Base-by-base conservation (phyloP, 2,888 invertebrate genomes). In the Amblyjoppa proteus region DNA sequence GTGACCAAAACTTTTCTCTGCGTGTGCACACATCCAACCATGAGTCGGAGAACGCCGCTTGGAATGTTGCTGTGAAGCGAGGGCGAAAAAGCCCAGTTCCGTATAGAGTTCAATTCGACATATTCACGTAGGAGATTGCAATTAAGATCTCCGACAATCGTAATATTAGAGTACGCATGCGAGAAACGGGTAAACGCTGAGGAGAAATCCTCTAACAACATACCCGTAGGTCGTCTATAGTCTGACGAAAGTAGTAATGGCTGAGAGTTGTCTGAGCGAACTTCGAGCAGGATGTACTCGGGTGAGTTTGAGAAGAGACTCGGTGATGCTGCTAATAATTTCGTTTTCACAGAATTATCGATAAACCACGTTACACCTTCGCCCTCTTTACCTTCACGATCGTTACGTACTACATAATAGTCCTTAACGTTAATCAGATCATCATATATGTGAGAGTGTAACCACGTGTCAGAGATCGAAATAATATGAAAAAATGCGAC, bases 351-450 rank as follows among this genome's bases (percentile, higher is more conserved):
- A 20, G 84, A 81, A 6, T 70, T 38, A 13, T 81, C 80, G 5
- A 81, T 66, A 28, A 41, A 81, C n/a, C 84, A 81, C 1, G 77
- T 77, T 5, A 84, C 81, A 4, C 73, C 84, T 0, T 81, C 77
- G 6, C 70, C 70, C 1, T 34, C 34, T 49, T 61, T 70, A 1
- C 70, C 78, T 20, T 20, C 20, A 20, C 20, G 20, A 20, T 20
- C 20, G 20, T 20, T 20, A 20, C 20, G 20, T 20, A 5, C 76
- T 81, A 11, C 84, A 20, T 34, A 53, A 38, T 71, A 81, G 41
- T 70, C 13, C 1, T 45, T 2, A 3, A 84, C 13, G 7, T 25
- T 28, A 11, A 84, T 2, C 7, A 71, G 64, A 31, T 66, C 70
- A 53, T 81, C 84, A 4, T 2, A 34, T 34, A 34, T 34, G 34